These are phyloP conservation scores for Endomychus coccineus DNA, from an alignment of 2,888 invertebrate species.

Conservation along the genomic window DNA sequence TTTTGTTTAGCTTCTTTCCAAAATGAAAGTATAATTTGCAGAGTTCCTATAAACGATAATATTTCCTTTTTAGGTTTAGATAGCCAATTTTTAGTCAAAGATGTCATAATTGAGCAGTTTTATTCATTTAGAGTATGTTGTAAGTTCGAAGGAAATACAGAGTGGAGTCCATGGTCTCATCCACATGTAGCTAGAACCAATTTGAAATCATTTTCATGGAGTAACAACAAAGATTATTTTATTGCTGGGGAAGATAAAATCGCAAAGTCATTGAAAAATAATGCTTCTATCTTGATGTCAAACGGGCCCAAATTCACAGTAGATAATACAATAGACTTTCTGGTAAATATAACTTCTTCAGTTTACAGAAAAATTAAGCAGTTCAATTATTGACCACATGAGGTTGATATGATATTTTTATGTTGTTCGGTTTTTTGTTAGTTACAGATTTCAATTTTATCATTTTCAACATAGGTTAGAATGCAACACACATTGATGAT, in stretches of 20 bases:
- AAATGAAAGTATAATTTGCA: conserved; percentile 5
- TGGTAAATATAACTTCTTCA: conserved; percentile 36
- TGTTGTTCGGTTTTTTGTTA: no score
- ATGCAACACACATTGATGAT: no score
- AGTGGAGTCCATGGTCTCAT: conserved; percentile 50
- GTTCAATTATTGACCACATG: no score
- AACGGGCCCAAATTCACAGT: conserved; percentile 43
- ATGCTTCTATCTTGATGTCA: conserved; percentile 43
- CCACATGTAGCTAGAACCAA: conserved; percentile 45
- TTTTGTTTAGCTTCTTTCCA: no score
- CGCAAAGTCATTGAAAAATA: conserved; percentile 39
- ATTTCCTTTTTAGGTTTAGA: conserved; percentile 39
- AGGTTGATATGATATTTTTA: no score
- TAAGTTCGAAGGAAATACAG: conserved; percentile 40
- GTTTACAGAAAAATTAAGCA: no score
- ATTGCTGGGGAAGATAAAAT: conserved; percentile 47
- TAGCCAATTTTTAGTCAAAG: conserved; percentile 44
- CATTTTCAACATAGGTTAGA: no score
- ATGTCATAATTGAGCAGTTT: conserved; percentile 42
- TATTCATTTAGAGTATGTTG: conserved; percentile 52
- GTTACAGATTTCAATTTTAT: no score
- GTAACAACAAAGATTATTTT: conserved; percentile 39
- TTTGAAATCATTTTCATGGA: conserved; percentile 47
- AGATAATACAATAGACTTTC: conserved; percentile 49
- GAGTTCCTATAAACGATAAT: no score